Evolutionary conservation across 2,797 vertebrate genomes (phyloP), one percentile per base, ranked within the genome.

Genomic region (Adrianichthys oophorus): DNA sequence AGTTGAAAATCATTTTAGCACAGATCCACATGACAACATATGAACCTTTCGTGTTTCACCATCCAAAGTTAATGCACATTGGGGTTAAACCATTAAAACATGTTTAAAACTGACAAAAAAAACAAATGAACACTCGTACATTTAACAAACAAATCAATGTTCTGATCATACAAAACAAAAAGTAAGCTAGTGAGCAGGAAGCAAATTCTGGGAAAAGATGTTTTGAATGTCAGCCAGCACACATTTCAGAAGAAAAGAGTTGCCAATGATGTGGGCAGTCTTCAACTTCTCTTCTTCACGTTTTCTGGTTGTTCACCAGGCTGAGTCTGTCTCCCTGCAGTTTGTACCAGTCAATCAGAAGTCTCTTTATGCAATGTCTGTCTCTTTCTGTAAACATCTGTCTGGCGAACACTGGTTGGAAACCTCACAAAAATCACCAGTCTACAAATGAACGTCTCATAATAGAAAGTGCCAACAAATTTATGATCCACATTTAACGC

Each of bases 181-280:
- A 61, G 53, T 76, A 68, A 70, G 70, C 61, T 76, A 77, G 72
- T 40, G 15, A 58, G 21, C 50, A 50, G 59, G 55, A 54, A 19
- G 55, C 16, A 1, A 37, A 66, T 69, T 72, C 58, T 72, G 56
- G 70, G 62, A 73, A 73, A 17, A 47, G 51, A 57, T 58, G 32
- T 42, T 62, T 29, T 24, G 32, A 67, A 57, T 57, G 53, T 26
- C 65, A 72, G 77, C 85, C 81, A 81, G 42, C 43, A 55, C 68
- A 77, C 15, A 41, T 67, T 78, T 71, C 67, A 76, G 53, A 74
- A 32, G 49, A 52, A 67, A 50, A 41, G 69, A 76, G 53, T 16
- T 76, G 73, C 83, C 78, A 83, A 69, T 61, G 70, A 78, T 68
- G 57, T 60, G 52, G 56, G 55, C 61, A 67, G 52, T 59, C 19